Evolutionary conservation across 2,888 invertebrate genomes (phyloP).

Genomic region (Lycocerus yunnanus): DNA sequence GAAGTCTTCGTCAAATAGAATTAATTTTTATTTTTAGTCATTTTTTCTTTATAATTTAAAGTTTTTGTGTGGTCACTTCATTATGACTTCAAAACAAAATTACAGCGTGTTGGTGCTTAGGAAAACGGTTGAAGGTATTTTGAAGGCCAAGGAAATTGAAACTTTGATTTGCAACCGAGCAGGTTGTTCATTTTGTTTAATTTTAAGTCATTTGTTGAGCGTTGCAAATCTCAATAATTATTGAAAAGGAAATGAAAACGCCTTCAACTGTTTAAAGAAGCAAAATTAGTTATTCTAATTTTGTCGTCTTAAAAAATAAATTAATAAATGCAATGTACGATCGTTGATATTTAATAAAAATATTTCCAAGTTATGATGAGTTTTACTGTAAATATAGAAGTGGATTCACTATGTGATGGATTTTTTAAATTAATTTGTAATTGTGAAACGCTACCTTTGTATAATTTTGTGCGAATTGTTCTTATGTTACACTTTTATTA

Average conservation of each 20-base stretch:
- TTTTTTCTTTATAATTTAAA: background rate
- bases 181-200: background rate
- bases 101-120: slow-evolving; percentile 19
- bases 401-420: slow-evolving; percentile 33
- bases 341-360: slow-evolving; percentile 9
- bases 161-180: background rate
- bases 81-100: slow-evolving; percentile 4
- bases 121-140: slow-evolving; percentile 17
- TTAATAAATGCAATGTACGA: slow-evolving; percentile 5
- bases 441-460: slow-evolving; percentile 32
- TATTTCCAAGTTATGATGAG: slow-evolving; percentile 28
- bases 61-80: slow-evolving; percentile 21
- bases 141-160: background rate
- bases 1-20: background rate
- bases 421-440: slow-evolving; percentile 17
- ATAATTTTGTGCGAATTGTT: slow-evolving; percentile 35
- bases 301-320: background rate
- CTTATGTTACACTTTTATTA: slow-evolving; percentile 37
- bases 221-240: background rate
- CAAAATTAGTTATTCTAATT: background rate
- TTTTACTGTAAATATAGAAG: slow-evolving; percentile 17
- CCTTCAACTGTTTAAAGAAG: background rate
- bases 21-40: background rate
- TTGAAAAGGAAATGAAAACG: background rate
- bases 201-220: background rate